phyloP scores from a whole-genome alignment of 1,140 invertebrate genomes.

The Pentalonia nigronervosa region DNA sequence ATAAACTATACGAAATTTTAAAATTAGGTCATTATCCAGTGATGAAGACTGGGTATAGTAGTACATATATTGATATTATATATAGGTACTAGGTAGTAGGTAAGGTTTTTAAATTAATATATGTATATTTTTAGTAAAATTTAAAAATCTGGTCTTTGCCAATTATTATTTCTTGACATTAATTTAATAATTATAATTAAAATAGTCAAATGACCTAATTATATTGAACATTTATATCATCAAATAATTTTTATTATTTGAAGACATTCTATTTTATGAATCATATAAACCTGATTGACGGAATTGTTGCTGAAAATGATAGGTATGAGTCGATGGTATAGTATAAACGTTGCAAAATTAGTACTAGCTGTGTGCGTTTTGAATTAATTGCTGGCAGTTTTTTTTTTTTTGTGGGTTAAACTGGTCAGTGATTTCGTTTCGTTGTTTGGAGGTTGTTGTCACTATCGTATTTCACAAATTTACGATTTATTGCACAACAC shows the following conservation, averaged over 20 bases:
- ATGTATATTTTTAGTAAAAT: neutral
- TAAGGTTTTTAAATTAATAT: neutral
- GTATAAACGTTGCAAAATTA: neutral
- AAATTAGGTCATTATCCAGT: neutral
- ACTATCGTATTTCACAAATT: constrained; percentile 9
- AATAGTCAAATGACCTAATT: neutral
- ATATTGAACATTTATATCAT: neutral
- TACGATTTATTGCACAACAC: neutral
- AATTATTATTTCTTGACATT: neutral
- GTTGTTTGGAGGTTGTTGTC: neutral
- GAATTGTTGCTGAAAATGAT: neutral
- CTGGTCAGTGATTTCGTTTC: neutral
- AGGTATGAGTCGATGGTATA: neutral
- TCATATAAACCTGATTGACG: neutral
- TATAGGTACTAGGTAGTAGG: neutral
- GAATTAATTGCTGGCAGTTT: neutral
- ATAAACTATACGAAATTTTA: neutral
- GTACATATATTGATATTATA: neutral
- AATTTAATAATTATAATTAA: neutral
- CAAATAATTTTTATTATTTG: neutral
- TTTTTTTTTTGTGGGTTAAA: neutral
- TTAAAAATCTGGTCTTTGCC: neutral
- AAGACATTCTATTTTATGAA: neutral
- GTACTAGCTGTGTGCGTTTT: neutral
- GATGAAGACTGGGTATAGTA: neutral